Percentiles rank a stretch among this genome's conserved stretches.
Evolutionary conservation across 2,888 invertebrate species (phyloP).

Genomic region (Alloscopus bannaensis): DNA sequence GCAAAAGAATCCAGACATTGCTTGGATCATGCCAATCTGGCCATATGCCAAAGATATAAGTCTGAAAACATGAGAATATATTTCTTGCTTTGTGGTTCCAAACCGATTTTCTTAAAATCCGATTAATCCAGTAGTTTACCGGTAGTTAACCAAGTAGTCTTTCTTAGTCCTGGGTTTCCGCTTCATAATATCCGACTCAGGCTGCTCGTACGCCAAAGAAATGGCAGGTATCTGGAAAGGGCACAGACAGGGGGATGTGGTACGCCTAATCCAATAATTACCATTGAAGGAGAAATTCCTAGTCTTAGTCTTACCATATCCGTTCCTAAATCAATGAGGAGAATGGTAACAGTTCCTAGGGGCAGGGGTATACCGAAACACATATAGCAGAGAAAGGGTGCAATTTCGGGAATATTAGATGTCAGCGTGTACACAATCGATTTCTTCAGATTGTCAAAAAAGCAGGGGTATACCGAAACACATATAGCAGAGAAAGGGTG

Average conservation of each 20-base stretch:
- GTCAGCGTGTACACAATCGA: constrained; percentile 98
- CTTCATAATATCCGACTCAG: constrained; percentile 86
- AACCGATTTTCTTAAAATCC: too few relatives aligned
- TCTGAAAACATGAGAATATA: constrained; percentile 73
- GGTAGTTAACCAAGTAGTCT: constrained; percentile 82
- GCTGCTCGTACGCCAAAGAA: constrained; percentile 83
- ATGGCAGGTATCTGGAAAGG: constrained; percentile 81
- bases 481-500: constrained; percentile 87
- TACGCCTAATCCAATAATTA: too few relatives aligned
- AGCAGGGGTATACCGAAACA: constrained; percentile 94
- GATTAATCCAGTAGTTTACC: too few relatives aligned
- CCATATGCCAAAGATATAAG: constrained; percentile 89
- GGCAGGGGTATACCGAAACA: constrained; percentile 95
- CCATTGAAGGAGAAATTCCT: background rate
- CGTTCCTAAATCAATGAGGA: constrained; percentile 99
- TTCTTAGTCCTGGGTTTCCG: constrained; percentile 79
- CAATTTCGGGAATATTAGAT: constrained; percentile 98
- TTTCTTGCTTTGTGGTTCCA: background rate
- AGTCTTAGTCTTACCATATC: constrained; percentile 82
- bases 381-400: constrained; percentile 87
- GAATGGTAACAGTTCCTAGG: constrained; percentile 96
- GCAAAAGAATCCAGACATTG: constrained; percentile 88
- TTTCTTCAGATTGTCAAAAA: constrained; percentile 97
- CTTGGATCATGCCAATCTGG: constrained; percentile 91
- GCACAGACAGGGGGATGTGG: background rate